Percentiles rank a stretch among this genome's conserved stretches.
phyloP scores from a whole-genome alignment of 2,797 vertebrate species.

The Silurus aristotelis region DNA sequence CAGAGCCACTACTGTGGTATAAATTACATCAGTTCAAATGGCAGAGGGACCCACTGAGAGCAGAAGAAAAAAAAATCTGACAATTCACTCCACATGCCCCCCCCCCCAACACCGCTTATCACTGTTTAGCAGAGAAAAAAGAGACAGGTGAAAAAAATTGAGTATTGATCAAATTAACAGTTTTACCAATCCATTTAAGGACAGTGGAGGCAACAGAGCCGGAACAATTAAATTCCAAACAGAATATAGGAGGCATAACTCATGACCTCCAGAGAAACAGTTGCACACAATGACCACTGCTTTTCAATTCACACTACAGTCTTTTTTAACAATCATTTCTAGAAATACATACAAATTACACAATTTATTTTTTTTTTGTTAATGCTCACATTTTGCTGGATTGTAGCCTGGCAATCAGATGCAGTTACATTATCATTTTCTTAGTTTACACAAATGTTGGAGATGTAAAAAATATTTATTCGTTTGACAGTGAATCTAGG shows the following conservation, averaged over 20 bases:
- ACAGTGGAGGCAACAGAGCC: slow-evolving; percentile 73
- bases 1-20: slow-evolving; percentile 91
- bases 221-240: slow-evolving; percentile 89
- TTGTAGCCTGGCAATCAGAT: neutral
- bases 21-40: slow-evolving; percentile 97
- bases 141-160: slow-evolving; percentile 92
- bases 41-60: slow-evolving; percentile 82
- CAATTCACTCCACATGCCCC: slow-evolving; percentile 84
- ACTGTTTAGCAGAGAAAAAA: slow-evolving; percentile 90
- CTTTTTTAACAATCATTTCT: neutral
- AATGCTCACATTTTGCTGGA: neutral
- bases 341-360: neutral
- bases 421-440: neutral
- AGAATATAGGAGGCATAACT: slow-evolving; percentile 84
- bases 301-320: slow-evolving; percentile 11
- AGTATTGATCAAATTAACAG: slow-evolving; percentile 99
- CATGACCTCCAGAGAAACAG: slow-evolving; percentile 79
- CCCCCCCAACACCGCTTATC: slow-evolving; percentile 89
- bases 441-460: neutral
- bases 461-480: neutral
- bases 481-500: neutral
- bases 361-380: neutral
- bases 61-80: slow-evolving; percentile 77
- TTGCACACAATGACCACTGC: slow-evolving; percentile 44
- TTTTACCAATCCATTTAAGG: slow-evolving; percentile 90